These are phyloP conservation scores for Oasisia sp. DNA, from an alignment of 2,888 invertebrate genomes.

Conservation along the genomic window DNA sequence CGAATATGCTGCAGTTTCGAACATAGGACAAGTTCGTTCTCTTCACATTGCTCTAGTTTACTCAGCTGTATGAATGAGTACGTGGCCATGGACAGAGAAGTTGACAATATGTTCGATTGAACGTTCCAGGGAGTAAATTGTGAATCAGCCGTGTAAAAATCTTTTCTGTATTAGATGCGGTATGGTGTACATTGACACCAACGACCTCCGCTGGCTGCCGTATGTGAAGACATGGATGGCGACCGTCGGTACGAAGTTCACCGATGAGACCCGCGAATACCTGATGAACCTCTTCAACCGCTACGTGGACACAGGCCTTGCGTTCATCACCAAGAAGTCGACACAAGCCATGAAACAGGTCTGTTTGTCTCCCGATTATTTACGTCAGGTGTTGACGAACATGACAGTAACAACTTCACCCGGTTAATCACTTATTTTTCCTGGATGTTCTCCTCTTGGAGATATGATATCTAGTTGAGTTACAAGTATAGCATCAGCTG, in stretches of 20 bases:
- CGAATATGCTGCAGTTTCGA: no score
- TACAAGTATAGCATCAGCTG: no score
- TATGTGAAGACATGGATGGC: conserved; percentile 82
- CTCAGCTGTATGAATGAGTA: no score
- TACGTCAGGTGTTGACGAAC: not conserved
- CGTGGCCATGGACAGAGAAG: no score
- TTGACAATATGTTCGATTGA: no score
- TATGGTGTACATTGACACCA: conserved; percentile 91
- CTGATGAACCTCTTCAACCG: conserved; percentile 75
- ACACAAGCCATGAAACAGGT: conserved; percentile 81
- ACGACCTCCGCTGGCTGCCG: conserved; percentile 84
- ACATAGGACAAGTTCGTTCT: no score
- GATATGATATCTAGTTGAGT: no score
- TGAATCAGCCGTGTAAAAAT: not conserved
- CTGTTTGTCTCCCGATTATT: conserved; percentile 23
- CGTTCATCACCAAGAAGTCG: conserved; percentile 77
- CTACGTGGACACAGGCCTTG: conserved; percentile 76
- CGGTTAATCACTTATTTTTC: not conserved
- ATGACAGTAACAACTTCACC: not conserved
- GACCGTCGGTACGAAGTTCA: conserved; percentile 64
- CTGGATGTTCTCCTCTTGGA: not conserved
- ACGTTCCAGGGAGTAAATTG: no score
- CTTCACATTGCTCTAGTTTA: no score
- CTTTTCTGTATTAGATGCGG: conserved; percentile 68
- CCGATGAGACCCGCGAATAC: conserved; percentile 71